Evolutionary conservation across 2,113 vertebrate species (phyloP).

Genomic region (Crotalus viridis): DNA sequence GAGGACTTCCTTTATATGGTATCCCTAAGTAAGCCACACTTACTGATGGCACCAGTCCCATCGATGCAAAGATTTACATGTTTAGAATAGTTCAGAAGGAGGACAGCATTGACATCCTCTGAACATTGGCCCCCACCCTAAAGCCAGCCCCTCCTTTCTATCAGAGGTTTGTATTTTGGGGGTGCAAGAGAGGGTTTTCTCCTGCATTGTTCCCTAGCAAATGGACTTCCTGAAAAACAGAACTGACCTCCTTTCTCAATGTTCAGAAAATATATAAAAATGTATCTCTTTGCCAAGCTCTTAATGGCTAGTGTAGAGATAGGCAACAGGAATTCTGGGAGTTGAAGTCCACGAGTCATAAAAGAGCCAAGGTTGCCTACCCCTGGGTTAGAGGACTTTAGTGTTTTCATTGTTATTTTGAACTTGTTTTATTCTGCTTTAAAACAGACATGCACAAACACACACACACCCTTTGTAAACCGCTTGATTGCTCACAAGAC

Average conservation of each 20-base stretch:
- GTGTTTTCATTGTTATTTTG: neutral
- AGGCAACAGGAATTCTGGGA: no score
- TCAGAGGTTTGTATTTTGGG: neutral
- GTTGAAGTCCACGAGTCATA: no score
- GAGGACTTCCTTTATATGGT: no score
- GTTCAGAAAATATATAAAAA: neutral
- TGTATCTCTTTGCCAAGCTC: neutral
- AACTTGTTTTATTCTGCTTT: neutral
- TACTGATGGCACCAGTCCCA: neutral
- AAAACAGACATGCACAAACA: no score
- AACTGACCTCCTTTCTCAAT: neutral
- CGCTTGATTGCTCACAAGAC: no score
- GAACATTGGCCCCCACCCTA: neutral
- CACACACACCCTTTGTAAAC: no score
- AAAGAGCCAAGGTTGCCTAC: no score
- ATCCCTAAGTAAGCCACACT: neutral
- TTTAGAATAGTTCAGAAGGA: neutral
- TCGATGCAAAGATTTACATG: neutral
- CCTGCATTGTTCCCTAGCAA: neutral
- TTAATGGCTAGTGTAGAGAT: neutral
- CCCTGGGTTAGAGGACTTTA: neutral
- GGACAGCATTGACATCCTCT: neutral
- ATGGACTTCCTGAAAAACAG: neutral
- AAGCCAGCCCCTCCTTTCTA: neutral
- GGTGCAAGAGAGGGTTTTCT: neutral